Evolutionary conservation across 2,797 vertebrate species (phyloP), one percentile per base, ranked within the genome.

Genomic region (Danio kyathit): DNA sequence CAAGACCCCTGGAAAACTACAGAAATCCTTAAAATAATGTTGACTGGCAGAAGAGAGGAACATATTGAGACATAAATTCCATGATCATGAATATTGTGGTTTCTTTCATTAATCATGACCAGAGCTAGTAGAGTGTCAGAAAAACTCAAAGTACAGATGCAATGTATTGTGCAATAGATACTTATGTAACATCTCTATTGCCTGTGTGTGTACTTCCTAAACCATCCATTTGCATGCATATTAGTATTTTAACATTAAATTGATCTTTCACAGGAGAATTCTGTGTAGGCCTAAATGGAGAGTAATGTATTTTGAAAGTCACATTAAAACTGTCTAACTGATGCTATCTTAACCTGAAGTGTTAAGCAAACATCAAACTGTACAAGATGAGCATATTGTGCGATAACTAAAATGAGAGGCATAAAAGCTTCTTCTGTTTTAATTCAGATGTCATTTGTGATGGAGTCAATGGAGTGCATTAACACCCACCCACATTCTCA

Each of bases 381-480:
- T n/a, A n/a, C 21, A 74, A 4, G 46, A 17, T 16, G 54, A 57
- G 17, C 41, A 46, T 11, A 19, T n/a, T n/a, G n/a, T n/a, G n/a
- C n/a, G n/a, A n/a, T n/a, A 44, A 44, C 7, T 48, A 51, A 49
- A 11, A 41, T 3, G 6, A 16, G 9, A 61, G 14, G 19, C 7
- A 76, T 19, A 7, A 76, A 41, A 64, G 7, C 13, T 19, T 44
- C n/a, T 54, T 44, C n/a, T 65, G 7, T 52, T 52, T 41, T 6
- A 56, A 12, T 54, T 19, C 17, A 63, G 38, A 65, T 76, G 74
- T 0, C 1, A 13, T 76, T 76, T 65, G n/a, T 65, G 56, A 43
- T 54, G 7, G 67, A 73, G 16, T 63, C 29, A 17, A 17, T 29
- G 3, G 1, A 29, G 29, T 29, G 29, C 29, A 29, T 29, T 29